Percentiles rank a stretch among this genome's conserved stretches.
Conservation (phyloP, 2,888 invertebrate species). For the Noctuana brunneofusca region DNA sequence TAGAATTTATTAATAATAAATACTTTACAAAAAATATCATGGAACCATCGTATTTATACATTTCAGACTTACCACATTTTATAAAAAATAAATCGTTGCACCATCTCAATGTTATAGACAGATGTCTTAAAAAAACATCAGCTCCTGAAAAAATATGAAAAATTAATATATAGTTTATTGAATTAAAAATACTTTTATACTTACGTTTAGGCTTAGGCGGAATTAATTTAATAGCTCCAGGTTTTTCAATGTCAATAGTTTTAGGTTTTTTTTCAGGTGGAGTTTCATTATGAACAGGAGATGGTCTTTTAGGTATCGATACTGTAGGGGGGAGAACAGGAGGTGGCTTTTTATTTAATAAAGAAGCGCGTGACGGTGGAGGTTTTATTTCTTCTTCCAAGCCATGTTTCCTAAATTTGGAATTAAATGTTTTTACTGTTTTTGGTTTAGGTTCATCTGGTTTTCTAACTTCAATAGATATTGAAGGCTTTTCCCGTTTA, state of each 20-base stretch:
- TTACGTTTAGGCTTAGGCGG: constrained; percentile 96
- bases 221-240: constrained; percentile 92
- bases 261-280: constrained; percentile 92
- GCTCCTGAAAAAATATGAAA: constrained; percentile 75
- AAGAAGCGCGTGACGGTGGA: constrained; percentile 88
- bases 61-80: constrained; percentile 77
- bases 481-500: constrained; percentile 88
- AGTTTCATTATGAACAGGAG: constrained; percentile 74
- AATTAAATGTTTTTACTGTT: constrained; percentile 95
- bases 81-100: constrained; percentile 59
- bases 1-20: constrained; percentile 77
- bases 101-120: constrained; percentile 19
- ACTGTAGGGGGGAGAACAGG: constrained; percentile 72
- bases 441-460: constrained; percentile 89
- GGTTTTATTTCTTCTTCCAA: constrained; percentile 93
- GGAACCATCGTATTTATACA: constrained; percentile 74
- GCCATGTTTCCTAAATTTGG: constrained; percentile 95
- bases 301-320: constrained; percentile 74
- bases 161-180: constrained; percentile 52
- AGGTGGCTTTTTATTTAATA: constrained; percentile 82
- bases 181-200: constrained; percentile 75
- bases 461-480: constrained; percentile 91
- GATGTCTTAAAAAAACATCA: constrained; percentile 16
- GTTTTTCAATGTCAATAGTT: constrained; percentile 85
- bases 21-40: constrained; percentile 69